A percentile compares a stretch with the other conserved stretches of the same genome.
These are phyloP conservation scores for Sorex maritimensis DNA, from an alignment of 2,797 vertebrate genomes.

Conservation along the genomic window DNA sequence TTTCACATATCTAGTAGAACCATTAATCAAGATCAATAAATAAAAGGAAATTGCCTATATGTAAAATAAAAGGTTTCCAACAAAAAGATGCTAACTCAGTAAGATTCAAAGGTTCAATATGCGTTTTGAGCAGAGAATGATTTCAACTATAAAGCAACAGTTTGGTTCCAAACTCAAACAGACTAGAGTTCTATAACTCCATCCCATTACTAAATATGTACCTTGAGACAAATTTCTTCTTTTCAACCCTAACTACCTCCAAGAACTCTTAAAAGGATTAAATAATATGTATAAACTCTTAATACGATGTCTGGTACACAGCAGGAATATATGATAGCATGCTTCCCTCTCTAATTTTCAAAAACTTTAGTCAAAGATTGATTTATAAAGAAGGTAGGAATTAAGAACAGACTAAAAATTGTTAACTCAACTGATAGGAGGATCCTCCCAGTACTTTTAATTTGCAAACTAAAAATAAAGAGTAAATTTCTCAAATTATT, in stretches of 20 bases:
- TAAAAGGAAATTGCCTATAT: slow-evolving; percentile 21
- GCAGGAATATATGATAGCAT: slow-evolving; percentile 1
- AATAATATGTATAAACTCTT: slow-evolving; percentile 49
- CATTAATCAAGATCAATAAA: slow-evolving; percentile 32
- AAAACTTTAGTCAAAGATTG: slow-evolving; percentile 59
- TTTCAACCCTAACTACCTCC: slow-evolving; percentile 31
- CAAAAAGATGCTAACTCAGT: slow-evolving; percentile 28
- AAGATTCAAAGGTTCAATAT: slow-evolving; percentile 42
- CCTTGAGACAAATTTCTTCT: slow-evolving; percentile 69
- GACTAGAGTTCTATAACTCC: slow-evolving; percentile 45
- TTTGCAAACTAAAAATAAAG: slow-evolving; percentile 56
- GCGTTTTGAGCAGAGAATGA: slow-evolving; percentile 57
- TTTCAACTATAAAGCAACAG: slow-evolving; percentile 59
- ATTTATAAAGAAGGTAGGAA: slow-evolving; percentile 44
- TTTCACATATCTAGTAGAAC: slow-evolving; percentile 20
- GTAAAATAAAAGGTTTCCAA: slow-evolving; percentile 50
- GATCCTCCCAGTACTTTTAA: background rate
- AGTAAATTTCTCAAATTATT: slow-evolving; percentile 33
- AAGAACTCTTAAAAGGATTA: slow-evolving; percentile 57
- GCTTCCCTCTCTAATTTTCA: slow-evolving; percentile 40
- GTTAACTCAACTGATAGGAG: slow-evolving; percentile 25
- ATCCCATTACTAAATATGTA: slow-evolving; percentile 3
- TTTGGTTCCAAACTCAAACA: slow-evolving; percentile 47
- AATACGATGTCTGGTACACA: slow-evolving; percentile 49
- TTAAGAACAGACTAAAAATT: slow-evolving; percentile 30